Evolutionary conservation across 1,140 invertebrate genomes (phyloP).

Genomic region (Drusus annulatus): DNA sequence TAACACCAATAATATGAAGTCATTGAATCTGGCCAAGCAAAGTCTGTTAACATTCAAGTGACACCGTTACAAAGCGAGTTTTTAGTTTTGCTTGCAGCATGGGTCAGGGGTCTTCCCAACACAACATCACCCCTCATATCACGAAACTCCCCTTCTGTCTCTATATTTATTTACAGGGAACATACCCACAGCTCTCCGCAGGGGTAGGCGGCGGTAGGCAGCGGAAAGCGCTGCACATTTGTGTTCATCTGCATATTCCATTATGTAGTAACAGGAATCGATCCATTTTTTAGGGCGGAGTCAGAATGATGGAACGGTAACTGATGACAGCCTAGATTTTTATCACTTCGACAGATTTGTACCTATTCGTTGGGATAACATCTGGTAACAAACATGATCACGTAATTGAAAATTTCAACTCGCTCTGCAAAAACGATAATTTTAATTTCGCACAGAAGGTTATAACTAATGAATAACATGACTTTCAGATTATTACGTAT

Average conservation of each 20-base stretch:
- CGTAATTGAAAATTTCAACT: too few species aligned
- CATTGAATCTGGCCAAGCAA: too few species aligned
- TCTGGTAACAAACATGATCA: too few species aligned
- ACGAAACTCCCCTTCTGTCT: not conserved
- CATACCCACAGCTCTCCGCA: not conserved
- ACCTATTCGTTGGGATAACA: not conserved
- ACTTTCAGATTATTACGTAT: too few species aligned
- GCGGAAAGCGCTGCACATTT: constrained; percentile 5
- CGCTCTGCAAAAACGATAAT: too few species aligned
- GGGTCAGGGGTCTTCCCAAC: not conserved
- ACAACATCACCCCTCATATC: not conserved
- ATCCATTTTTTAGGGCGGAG: constrained; percentile 20
- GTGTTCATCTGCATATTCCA: constrained; percentile 26
- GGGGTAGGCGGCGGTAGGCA: too few species aligned
- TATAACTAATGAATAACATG: too few species aligned
- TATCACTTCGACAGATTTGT: constrained; percentile 3
- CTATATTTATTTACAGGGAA: constrained; percentile 7
- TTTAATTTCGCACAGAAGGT: too few species aligned
- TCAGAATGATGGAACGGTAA: not conserved
- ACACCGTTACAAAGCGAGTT: too few species aligned
- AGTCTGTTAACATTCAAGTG: too few species aligned
- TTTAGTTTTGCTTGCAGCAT: not conserved
- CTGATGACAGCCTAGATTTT: not conserved
- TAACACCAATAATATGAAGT: too few species aligned
- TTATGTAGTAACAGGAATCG: constrained; percentile 1